Evolutionary conservation across 1,140 invertebrate genomes (phyloP), one percentile per base, ranked within the genome.

Genomic region (Hyles euphorbiae): DNA sequence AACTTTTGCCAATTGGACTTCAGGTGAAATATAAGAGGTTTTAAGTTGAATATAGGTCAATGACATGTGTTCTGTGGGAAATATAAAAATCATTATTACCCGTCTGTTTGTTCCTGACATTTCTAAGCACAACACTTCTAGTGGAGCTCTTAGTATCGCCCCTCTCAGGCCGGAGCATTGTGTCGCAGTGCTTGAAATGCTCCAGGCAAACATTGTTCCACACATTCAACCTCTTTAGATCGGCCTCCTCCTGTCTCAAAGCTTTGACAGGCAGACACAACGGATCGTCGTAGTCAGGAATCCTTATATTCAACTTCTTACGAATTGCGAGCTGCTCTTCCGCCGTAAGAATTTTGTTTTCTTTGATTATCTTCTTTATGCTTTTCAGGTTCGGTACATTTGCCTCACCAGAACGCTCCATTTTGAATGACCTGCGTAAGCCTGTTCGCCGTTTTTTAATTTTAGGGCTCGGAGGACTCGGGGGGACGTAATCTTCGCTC

Each of bases 131-230:
- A 33, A 81, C 56, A 48, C 67, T 75, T 56, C 81, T 68, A 33
- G 66, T 67, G n/a, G 84, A 85, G n/a, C 71, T 59, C 12, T 75
- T 63, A 5, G 72, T 74, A 5, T 70, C 68, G 2, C 75, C 70
- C 9, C 56, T 60, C 22, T 83, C 72, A 2, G 76, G 71, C 49
- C 68, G 68, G n/a, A 84, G 60, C 1, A 72, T 51, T 6, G 52
- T 71, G 9, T 83, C 76, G 52, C 67, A 58, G 9, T 72, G 59
- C 56, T 73, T 81, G 12, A 83, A 81, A 56, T 83, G 73, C 43
- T 84, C 74, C 40, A 86, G 54, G 47, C 84, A 88, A 5, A 81
- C 57, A 64, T 83, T 78, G 48, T 88, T 88, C 85, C 85, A 88
- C 47, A 68, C 74, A 47, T 57, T 72, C 5, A 88, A 53, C 48